A percentile compares a stretch with the other conserved stretches of the same genome.
Conservation (phyloP, 2,113 vertebrate species). For the Miniopterus natalensis region DNA sequence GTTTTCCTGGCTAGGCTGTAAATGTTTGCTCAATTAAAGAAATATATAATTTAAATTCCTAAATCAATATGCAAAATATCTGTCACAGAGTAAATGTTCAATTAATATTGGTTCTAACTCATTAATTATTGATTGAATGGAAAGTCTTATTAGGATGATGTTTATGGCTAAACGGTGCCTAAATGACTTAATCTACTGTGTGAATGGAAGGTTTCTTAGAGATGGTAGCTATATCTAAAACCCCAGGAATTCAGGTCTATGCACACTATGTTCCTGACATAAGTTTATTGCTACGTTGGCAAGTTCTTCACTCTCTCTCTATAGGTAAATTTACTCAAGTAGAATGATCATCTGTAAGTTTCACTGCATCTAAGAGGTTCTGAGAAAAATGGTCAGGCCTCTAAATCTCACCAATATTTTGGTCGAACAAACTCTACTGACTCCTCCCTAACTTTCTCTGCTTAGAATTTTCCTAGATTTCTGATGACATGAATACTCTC, state of each 20-base stretch:
- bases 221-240: background rate
- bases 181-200: background rate
- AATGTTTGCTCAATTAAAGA: constrained; percentile 5
- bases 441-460: background rate
- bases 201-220: background rate
- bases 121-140: background rate
- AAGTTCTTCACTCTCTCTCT: background rate
- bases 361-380: background rate
- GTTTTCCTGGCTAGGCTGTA: background rate
- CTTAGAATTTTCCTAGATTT: constrained; percentile 31
- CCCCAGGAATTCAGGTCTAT: background rate
- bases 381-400: background rate
- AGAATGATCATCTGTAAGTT: background rate
- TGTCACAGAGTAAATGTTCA: constrained; percentile 16
- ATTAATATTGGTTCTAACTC: background rate
- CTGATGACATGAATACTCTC: background rate
- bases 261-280: background rate
- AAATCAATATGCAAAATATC: background rate
- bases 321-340: background rate
- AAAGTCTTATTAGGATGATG: background rate
- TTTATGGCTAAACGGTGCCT: background rate
- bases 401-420: background rate
- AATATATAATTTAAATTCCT: background rate
- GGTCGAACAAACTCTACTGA: background rate
- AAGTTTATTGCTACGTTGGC: constrained; percentile 6